Evolutionary conservation across 1,140 invertebrate genomes (phyloP).

Genomic region (Tetraneura akinire): DNA sequence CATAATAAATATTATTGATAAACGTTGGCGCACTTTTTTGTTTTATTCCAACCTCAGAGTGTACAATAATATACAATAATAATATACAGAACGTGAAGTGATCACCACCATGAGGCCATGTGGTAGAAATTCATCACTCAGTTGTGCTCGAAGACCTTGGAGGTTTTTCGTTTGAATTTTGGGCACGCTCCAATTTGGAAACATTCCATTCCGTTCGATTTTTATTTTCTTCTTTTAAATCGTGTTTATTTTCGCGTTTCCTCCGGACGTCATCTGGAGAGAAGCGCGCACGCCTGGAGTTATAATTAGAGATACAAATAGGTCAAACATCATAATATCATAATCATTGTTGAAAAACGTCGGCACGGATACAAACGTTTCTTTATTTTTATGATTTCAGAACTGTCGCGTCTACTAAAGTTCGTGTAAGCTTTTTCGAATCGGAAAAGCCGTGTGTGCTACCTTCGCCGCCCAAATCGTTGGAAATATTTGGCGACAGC

Average conservation of each 20-base stretch:
- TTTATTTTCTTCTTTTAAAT: conserved; percentile 31
- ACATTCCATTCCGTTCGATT: conserved; percentile 22
- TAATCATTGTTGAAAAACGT: background rate
- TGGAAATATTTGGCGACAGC: conserved; percentile 60
- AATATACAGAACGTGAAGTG: background rate
- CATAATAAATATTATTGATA: too few species aligned
- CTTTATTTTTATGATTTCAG: conserved; percentile 43
- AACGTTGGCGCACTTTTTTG: background rate
- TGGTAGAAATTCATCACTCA: background rate
- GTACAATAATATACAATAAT: too few species aligned
- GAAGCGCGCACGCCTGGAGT: conserved; percentile 47
- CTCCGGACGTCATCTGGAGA: conserved; percentile 48
- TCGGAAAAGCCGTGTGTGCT: conserved; percentile 73
- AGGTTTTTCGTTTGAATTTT: background rate
- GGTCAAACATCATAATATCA: conserved; percentile 36
- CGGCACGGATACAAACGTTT: background rate
- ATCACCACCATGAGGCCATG: background rate
- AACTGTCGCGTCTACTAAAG: conserved; percentile 61
- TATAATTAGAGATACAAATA: conserved; percentile 50
- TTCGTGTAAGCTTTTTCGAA: conserved; percentile 79
- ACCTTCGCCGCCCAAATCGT: conserved; percentile 64
- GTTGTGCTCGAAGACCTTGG: conserved; percentile 36
- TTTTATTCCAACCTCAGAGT: background rate
- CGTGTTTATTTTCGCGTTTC: conserved; percentile 44
- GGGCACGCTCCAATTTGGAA: conserved; percentile 19